These are phyloP conservation scores for Eucriotettix oculatus DNA, from an alignment of 2,888 invertebrate species.

Conservation along the genomic window DNA sequence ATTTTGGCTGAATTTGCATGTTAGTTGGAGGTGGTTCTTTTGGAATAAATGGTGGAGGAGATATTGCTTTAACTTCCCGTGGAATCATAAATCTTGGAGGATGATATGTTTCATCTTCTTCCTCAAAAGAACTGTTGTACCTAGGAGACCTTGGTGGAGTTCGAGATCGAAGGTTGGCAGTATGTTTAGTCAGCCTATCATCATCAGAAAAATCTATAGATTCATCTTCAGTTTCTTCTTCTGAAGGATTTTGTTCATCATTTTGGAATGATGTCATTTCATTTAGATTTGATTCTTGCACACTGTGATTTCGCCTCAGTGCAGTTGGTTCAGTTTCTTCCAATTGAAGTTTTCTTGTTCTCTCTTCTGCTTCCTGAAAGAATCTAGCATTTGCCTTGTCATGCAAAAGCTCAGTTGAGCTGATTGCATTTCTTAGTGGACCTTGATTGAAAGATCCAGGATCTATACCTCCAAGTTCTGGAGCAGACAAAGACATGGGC, in stretches of 20 bases:
- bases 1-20: too few species aligned
- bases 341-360: neutral
- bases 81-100: conserved; percentile 36
- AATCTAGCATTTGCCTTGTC: conserved; percentile 69
- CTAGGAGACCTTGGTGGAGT: neutral
- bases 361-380: conserved; percentile 30
- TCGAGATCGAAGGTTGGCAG: too few species aligned
- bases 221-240: too few species aligned
- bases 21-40: too few species aligned
- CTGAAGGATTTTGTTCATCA: too few species aligned
- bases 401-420: conserved; percentile 67
- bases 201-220: too few species aligned
- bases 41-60: too few species aligned
- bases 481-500: conserved; percentile 65
- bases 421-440: conserved; percentile 49
- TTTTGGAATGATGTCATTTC: too few species aligned
- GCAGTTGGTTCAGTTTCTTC: neutral
- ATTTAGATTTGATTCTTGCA: too few species aligned
- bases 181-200: too few species aligned
- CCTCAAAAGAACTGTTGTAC: conserved; percentile 15
- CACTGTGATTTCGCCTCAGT: too few species aligned
- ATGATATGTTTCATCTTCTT: conserved; percentile 48
- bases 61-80: too few species aligned
- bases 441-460: neutral
- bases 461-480: conserved; percentile 41